Evolutionary conservation across 2,797 vertebrate species (phyloP), one percentile per base, ranked within the genome.

Genomic region (Acipenser oxyrinchus): DNA sequence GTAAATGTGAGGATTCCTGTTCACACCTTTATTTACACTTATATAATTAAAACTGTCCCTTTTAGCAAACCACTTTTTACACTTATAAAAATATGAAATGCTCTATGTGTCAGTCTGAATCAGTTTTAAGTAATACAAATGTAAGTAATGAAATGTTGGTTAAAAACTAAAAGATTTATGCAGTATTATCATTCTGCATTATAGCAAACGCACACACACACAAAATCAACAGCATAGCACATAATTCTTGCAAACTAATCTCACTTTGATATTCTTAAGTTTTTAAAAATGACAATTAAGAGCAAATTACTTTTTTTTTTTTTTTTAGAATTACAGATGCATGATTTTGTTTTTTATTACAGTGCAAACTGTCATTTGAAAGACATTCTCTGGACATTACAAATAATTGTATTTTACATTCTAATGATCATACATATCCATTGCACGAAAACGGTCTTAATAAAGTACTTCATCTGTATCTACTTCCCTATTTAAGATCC

Each of bases 281-380:
- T 37, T 37, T 37, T 37, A 37, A 4, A 0, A 74, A 70, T 50
- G 50, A 60, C 62, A 72, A 71, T 72, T 68, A 68, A 75, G 72
- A 73, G 48, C 57, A 71, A 66, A 68, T 68, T 68, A 49, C 9
- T 68, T 57, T 60, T 67, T 60, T 65, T 63, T 55, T 71, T 11
- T 62, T 68, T 74, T 76, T 18, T 18, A 18, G 15, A 81, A 76
- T 72, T 74, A 73, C 72, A 82, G 78, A 77, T 75, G 77, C 78
- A 81, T 73, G 73, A 75, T 37, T 37, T 37, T 71, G 8, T 8
- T 73, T 65, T 79, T 77, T 51, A 77, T 68, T 69, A 73, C 79
- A 80, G 87, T 90, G 88, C 87, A 89, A 88, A 88, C 74, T 68
- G 67, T 76, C 63, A n/a, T 52, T 49, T 70, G 72, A 64, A 66